These are phyloP conservation scores for Columba guinea DNA, from an alignment of 2,797 vertebrate genomes.

Conservation along the genomic window DNA sequence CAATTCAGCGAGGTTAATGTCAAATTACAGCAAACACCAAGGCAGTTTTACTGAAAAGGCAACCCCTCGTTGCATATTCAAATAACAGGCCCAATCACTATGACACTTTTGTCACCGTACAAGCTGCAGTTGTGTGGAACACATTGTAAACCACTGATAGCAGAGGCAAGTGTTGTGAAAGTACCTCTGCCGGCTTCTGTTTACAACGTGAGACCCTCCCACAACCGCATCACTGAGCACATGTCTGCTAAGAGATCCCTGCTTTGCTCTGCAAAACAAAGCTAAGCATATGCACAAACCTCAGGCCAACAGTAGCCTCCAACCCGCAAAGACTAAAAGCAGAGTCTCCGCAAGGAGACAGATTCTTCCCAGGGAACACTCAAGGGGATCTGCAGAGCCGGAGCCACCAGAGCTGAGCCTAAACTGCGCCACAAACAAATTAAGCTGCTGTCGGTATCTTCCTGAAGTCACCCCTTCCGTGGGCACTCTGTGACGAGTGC, in stretches of 20 bases:
- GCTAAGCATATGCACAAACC: neutral
- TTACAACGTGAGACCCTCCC: slow-evolving; percentile 71
- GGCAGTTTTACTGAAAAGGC: neutral
- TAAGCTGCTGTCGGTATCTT: neutral
- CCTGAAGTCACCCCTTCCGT: neutral
- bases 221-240: slow-evolving; percentile 68
- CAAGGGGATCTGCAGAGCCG: neutral
- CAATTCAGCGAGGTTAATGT: neutral
- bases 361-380: neutral
- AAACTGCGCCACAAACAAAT: neutral
- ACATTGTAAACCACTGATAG: neutral
- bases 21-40: neutral
- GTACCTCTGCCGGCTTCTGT: slow-evolving; percentile 62
- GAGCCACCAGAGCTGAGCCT: neutral
- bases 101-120: neutral
- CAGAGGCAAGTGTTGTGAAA: slow-evolving; percentile 45
- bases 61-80: neutral
- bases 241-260: slow-evolving; percentile 24
- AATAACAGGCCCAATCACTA: neutral
- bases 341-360: neutral
- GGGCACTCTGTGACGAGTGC: neutral
- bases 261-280: slow-evolving; percentile 45
- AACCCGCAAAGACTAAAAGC: neutral
- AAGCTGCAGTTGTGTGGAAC: neutral
- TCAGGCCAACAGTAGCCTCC: neutral